Evolutionary conservation across 1,140 invertebrate genomes (phyloP).

Genomic region (Drosophila kikkawai): DNA sequence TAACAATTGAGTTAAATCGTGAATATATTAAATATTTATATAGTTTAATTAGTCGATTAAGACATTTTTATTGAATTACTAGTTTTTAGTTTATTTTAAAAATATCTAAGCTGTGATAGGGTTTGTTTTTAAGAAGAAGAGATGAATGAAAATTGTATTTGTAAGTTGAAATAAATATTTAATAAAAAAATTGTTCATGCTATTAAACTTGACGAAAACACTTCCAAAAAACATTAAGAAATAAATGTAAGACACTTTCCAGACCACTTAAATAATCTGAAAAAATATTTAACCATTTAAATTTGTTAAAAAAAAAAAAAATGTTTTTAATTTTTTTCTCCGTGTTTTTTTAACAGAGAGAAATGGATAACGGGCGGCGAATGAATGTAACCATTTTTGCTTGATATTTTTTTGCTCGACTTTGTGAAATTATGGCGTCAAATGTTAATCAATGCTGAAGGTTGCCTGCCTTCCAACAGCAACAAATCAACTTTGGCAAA

Average conservation of each 20-base stretch:
- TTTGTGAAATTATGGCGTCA: constrained; percentile 82
- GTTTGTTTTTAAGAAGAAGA: no score
- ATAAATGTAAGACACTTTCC: no score
- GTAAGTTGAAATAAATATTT: no score
- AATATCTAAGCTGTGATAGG: background rate
- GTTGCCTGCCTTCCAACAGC: constrained; percentile 56
- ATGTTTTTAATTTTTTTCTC: no score
- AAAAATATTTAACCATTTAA: background rate
- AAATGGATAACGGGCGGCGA: constrained; percentile 17
- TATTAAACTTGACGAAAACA: no score
- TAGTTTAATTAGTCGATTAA: background rate
- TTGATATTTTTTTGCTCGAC: constrained; percentile 59
- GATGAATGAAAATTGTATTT: no score
- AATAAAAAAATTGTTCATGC: no score
- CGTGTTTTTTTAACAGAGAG: background rate
- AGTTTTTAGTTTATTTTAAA: background rate
- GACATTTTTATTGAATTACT: background rate
- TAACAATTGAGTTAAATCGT: background rate
- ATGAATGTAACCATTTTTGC: constrained; percentile 46
- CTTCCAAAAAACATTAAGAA: no score
- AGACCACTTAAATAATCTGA: no score
- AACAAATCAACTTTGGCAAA: constrained; percentile 53
- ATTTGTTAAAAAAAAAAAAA: no score
- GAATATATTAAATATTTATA: background rate
- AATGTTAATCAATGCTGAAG: constrained; percentile 82